Base-by-base conservation (phyloP, 2,888 invertebrate species). In the Ceraclea dissimilis region DNA sequence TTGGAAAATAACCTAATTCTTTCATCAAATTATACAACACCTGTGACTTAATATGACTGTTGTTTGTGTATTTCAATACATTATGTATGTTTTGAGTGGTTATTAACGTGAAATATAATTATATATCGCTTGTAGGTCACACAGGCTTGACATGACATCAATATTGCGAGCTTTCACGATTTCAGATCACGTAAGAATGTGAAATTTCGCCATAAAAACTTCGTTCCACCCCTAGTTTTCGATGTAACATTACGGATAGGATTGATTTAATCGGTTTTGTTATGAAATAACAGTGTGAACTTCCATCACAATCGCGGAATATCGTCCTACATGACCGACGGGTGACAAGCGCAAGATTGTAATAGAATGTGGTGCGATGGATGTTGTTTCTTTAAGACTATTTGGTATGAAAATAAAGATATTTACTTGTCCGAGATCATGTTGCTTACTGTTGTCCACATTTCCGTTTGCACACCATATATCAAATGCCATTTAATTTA, bases 401-500 rank as follows among this genome's bases (percentile, higher is more conserved):
- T 26, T 26, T 26, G 26, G 4, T 13, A 39, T 39, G 39, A 39
- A 39, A 39, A 39, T 39, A 39, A 16, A 8, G 2, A 39, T 16
- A 39, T 39, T 39, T 39, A 39, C 39, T 39, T 39, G 39, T 39
- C 39, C 39, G 13, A 5, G 39, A n/a, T 16, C 39, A 39, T 39
- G 39, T 39, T 13, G 39, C 8, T 39, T 39, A n/a, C 8, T 8
- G 39, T 39, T 39, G 16, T 39, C 39, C 39, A 13, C 13, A 39
- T 39, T 8, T 39, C 16, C 13, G 16, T 39, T 39, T n/a, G 39
- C 16, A 39, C 39, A 39, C 39, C 39, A 39, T 39, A 39, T 39
- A n/a, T 39, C 39, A 39, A 39, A 39, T 39, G 39, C 39, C 39
- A 39, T 39, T 39, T 39, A 39, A 39, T 13, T 39, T 39, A n/a